These are phyloP conservation scores for Onychostoma macrolepis DNA, from an alignment of 2,113 vertebrate species.

Conservation along the genomic window DNA sequence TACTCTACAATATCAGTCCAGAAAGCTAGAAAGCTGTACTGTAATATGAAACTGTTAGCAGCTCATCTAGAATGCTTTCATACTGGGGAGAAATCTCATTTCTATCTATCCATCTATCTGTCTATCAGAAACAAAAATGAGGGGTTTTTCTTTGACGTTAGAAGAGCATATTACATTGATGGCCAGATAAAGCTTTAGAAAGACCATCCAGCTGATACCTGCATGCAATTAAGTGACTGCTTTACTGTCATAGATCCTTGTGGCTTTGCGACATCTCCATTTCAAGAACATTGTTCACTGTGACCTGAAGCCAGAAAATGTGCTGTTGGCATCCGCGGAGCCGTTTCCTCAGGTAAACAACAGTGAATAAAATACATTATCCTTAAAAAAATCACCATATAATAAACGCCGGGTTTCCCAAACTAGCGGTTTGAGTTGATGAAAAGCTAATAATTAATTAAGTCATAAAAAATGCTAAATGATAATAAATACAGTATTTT, in stretches of 20 bases:
- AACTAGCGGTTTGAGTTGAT: background rate
- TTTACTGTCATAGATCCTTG: slow-evolving; percentile 86
- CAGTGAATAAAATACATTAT: background rate
- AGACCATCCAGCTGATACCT: background rate
- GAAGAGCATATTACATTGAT: background rate
- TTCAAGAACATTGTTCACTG: slow-evolving; percentile 99
- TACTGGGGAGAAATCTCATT: background rate
- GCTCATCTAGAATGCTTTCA: background rate
- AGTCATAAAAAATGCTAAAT: background rate
- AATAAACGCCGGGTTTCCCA: background rate
- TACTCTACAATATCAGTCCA: background rate
- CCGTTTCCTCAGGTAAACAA: slow-evolving; percentile 88
- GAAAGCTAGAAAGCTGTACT: background rate
- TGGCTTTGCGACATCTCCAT: slow-evolving; percentile 95
- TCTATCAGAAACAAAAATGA: background rate
- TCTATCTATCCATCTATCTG: too few species aligned
- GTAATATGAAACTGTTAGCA: background rate
- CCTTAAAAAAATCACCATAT: background rate
- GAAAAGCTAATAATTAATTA: background rate
- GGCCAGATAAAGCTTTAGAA: background rate
- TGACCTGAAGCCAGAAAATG: slow-evolving; percentile 98
- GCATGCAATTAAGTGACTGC: background rate
- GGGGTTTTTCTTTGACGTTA: background rate
- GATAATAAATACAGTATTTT: too few species aligned
- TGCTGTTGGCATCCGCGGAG: slow-evolving; percentile 95